Evolutionary conservation across 2,797 vertebrate species (phyloP).

Genomic region (Periophthalmus magnuspinnatus): DNA sequence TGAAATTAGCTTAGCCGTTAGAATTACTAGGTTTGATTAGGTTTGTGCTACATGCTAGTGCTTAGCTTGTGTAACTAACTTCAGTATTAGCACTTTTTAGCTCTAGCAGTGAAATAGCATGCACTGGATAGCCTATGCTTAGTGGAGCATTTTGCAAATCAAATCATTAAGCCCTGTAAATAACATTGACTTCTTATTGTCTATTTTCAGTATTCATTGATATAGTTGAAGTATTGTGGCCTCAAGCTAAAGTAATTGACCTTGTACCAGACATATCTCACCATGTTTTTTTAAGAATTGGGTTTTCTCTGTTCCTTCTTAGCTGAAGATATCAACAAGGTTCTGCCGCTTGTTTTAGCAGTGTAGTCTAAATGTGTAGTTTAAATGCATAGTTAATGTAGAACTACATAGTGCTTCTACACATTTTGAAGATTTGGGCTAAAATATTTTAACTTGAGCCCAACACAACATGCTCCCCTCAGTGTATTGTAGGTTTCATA

Average conservation of each 20-base stretch:
- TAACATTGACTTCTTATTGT: not conserved
- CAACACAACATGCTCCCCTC: not conserved
- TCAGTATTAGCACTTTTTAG: not conserved
- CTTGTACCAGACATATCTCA: too few relatives aligned
- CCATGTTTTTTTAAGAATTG: not conserved
- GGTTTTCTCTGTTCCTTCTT: not conserved
- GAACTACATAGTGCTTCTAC: not conserved
- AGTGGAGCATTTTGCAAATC: not conserved
- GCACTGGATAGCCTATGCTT: not conserved
- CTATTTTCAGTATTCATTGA: not conserved
- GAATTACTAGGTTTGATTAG: not conserved
- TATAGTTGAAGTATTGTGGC: not conserved
- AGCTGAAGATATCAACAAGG: not conserved
- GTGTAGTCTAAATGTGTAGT: not conserved
- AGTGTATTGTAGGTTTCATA: not conserved
- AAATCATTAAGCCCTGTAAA: not conserved
- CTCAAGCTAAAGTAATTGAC: too few relatives aligned
- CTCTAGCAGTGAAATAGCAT: not conserved
- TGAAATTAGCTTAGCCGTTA: not conserved
- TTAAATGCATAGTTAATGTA: not conserved
- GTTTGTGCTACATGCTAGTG: not conserved
- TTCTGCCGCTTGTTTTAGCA: not conserved
- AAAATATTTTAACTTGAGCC: not conserved
- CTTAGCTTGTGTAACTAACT: not conserved
- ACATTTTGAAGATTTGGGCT: not conserved